Base-by-base conservation (phyloP, 2,113 vertebrate genomes). In the Pluvialis apricaria region DNA sequence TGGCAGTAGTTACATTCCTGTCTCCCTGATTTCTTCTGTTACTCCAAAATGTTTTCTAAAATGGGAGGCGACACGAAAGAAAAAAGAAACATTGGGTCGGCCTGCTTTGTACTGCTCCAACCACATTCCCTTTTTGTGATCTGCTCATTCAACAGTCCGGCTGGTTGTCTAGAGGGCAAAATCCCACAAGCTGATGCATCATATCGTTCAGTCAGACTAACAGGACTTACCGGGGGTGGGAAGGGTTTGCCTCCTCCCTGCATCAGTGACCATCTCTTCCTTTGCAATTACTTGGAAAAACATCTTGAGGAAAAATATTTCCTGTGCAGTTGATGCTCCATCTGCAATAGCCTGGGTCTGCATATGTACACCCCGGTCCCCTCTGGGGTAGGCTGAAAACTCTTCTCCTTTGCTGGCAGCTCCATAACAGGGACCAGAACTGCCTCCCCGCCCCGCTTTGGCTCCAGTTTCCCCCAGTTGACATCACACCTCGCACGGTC, bases 11-110 rank as follows among this genome's bases (percentile, higher is more conserved):
- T 68, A 36, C 38, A 72, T 52, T 64, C 73, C 42, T 77, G 24
- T 52, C 36, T 91, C 31, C 44, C 54, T 61, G 6, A n/a, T 79
- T 29, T 79, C 26, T 52, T 81, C 47, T 45, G 26, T 78, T 79
- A 52, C 40, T 54, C 64, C 57, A 77, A 58, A 92, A 78, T 8
- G 11, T 72, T 88, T 94, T 88, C 51, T 86, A 70, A 92, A 90
- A 62, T 32, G 52, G 80, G 4, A 57, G 55, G 51, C 71, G 77
- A 69, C 75, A 70, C n/a, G 66, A 79, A 85, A 73, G 21, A 47
- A 14, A 61, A 42, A 89, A 91, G 68, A 86, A 83, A 52, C 7
- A 3, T 11, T 42, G 75, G 19, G 38, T 31, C 94, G 57, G 44
- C 70, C 64, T 60, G 34, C 68, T 95, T 66, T 77, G 58, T 77